Conservation (phyloP, 2,888 invertebrate species). For the Pilophorus perplexus region DNA sequence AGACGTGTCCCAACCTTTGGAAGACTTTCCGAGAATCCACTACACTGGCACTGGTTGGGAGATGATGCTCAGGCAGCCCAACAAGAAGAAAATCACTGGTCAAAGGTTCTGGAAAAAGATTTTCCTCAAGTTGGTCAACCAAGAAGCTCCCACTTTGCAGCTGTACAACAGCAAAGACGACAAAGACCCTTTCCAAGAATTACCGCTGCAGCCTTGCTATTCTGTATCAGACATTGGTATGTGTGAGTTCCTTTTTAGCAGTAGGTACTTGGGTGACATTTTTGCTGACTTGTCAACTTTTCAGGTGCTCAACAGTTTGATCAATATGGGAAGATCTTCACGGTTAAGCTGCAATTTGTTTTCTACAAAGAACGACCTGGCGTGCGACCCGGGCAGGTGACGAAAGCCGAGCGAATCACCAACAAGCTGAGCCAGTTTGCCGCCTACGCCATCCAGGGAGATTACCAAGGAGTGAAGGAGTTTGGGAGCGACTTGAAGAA, state of each 20-base stretch:
- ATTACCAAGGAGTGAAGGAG: conserved; percentile 89
- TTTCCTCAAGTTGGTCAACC: conserved; percentile 74
- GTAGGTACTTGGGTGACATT: neutral
- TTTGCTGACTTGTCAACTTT: neutral
- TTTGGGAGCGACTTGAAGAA: conserved; percentile 90
- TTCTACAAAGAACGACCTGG: conserved; percentile 98
- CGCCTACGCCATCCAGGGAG: conserved; percentile 88
- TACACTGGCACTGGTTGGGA: conserved; percentile 89
- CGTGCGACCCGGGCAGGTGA: conserved; percentile 89
- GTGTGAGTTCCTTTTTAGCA: conserved; percentile 16
- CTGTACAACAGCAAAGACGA: conserved; percentile 78
- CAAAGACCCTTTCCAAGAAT: conserved; percentile 91
- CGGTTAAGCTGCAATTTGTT: conserved; percentile 90
- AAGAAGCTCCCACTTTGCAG: conserved; percentile 82
- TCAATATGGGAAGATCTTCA: conserved; percentile 98
- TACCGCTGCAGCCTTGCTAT: conserved; percentile 91
- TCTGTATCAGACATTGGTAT: conserved; percentile 81
- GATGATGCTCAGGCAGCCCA: conserved; percentile 91
- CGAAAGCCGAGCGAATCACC: conserved; percentile 87
- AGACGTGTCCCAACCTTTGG: conserved; percentile 86
- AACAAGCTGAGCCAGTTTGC: conserved; percentile 91
- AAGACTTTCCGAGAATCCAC: conserved; percentile 80
- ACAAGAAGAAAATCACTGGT: conserved; percentile 93
- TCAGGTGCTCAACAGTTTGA: conserved; percentile 93
- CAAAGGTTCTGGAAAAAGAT: conserved; percentile 98